These are phyloP conservation scores for Callorhinus ursinus DNA, from an alignment of 2,113 vertebrate species.

Conservation along the genomic window DNA sequence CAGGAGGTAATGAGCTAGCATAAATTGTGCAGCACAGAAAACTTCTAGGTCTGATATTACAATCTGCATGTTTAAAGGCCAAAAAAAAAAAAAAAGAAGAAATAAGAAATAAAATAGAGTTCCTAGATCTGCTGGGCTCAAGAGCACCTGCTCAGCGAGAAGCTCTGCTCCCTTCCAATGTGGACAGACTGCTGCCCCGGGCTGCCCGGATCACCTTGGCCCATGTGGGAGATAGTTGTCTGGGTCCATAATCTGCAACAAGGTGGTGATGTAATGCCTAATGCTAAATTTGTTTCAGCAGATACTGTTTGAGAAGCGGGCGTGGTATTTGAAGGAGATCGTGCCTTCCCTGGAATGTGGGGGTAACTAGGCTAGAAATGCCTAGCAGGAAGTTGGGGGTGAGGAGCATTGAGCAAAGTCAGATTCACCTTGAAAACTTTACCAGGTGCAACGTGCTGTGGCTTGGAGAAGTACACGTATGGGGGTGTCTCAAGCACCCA, in stretches of 20 bases:
- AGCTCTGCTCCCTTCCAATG: slow-evolving; percentile 24
- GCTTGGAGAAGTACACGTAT: not conserved
- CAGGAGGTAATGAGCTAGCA: slow-evolving; percentile 84
- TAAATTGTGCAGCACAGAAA: slow-evolving; percentile 82
- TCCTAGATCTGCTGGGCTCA: slow-evolving; percentile 73
- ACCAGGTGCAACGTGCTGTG: not conserved
- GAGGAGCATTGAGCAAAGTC: not conserved
- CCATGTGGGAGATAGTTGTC: slow-evolving; percentile 47
- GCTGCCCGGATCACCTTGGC: slow-evolving; percentile 78
- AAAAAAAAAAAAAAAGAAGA: not conserved
- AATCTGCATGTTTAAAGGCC: slow-evolving; percentile 69
- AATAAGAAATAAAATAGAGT: slow-evolving; percentile 62
- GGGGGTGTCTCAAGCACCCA: not conserved
- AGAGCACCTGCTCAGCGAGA: slow-evolving; percentile 54
- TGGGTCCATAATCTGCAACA: slow-evolving; percentile 53
- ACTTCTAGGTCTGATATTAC: slow-evolving; percentile 66
- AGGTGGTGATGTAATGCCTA: slow-evolving; percentile 78
- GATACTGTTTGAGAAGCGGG: slow-evolving; percentile 71
- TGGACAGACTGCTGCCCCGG: slow-evolving; percentile 52
- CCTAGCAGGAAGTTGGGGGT: slow-evolving; percentile 6
- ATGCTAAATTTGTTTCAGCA: slow-evolving; percentile 80
- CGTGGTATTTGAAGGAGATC: slow-evolving; percentile 54
- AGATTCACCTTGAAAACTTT: slow-evolving; percentile 71
- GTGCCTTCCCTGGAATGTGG: slow-evolving; percentile 55
- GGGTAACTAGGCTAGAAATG: slow-evolving; percentile 60